phyloP scores from a whole-genome alignment of 2,888 invertebrate genomes.

The Athrips mouffetella region DNA sequence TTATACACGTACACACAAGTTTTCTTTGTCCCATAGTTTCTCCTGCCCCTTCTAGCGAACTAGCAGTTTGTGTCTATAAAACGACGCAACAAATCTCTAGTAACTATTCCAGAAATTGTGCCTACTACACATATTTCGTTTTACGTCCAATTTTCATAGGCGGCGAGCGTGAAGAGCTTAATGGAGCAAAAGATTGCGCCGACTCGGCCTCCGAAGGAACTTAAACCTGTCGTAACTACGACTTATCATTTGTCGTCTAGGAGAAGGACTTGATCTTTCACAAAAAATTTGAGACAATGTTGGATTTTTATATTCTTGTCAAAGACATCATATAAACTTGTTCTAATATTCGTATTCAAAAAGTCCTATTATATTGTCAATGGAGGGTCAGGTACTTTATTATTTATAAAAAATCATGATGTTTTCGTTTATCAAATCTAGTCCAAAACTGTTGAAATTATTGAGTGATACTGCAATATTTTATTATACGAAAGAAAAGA shows the following conservation, averaged over 20 bases:
- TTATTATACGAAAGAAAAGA: too few species aligned
- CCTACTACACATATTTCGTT: conserved; percentile 66
- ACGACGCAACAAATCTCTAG: conserved; percentile 24
- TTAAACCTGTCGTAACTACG: conserved; percentile 46
- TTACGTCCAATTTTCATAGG: conserved; percentile 76
- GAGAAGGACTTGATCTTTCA: not conserved
- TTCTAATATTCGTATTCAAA: too few species aligned
- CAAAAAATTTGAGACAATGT: too few species aligned
- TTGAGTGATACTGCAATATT: too few species aligned
- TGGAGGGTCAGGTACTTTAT: too few species aligned
- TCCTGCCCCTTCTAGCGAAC: not conserved
- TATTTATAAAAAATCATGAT: too few species aligned
- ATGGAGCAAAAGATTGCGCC: conserved; percentile 74
- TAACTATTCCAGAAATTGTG: conserved; percentile 65
- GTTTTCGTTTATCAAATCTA: too few species aligned
- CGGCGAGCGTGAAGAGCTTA: conserved; percentile 74
- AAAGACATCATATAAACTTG: too few species aligned
- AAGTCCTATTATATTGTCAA: too few species aligned
- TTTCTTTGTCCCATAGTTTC: not conserved
- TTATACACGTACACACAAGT: too few species aligned
- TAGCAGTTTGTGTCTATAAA: conserved; percentile 2
- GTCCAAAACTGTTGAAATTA: too few species aligned
- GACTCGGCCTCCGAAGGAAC: conserved; percentile 60
- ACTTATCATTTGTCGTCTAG: conserved; percentile 8
- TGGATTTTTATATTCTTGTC: too few species aligned